Evolutionary conservation across 2,113 vertebrate genomes (phyloP), one percentile per base, ranked within the genome.

Genomic region (Labeo catla): DNA sequence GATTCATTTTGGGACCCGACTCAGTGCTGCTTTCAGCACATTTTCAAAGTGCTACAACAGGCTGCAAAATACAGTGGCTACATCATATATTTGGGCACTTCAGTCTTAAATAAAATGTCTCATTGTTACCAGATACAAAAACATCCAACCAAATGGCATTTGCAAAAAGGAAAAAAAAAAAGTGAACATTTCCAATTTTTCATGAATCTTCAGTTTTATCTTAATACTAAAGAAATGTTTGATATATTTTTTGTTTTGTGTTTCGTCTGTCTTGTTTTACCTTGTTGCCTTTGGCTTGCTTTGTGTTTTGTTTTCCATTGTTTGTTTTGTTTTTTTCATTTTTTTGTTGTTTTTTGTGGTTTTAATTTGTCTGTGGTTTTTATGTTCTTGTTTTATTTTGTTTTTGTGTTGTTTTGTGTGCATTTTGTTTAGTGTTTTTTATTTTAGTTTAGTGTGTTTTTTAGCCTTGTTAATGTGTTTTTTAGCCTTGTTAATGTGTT

Each of bases 1-100:
- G 84, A 85, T 39, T 66, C 76, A 78, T 65, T 45, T 49, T 77
- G 9, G 23, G 47, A 61, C 59, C 73, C 2, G 13, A 36, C 59
- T 65, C 28, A 5, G 28, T 36, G 76, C 83, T 77, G 49, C 59
- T 39, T 34, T 36, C 4, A 52, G 66, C 19, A 19, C 12, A 19
- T n/a, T 61, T 76, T 21, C 36, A 45, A 78, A 45, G 57, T 80
- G 10, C 8, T 9, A 43, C 16, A 45, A 72, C 19, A 43, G 36
- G 68, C 39, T 72, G 68, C 16, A 72, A 72, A 59, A 43, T 45
- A 70, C 68, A 70, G 36, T 0, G 10, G 36, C 36, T 8, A 43
- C 16, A 72, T 39, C 45, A 45, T 43, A 10, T n/a, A 21, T 72
- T 11, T 72, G 36, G 36, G 1, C 15, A 43, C 66, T 72, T 2